These are phyloP conservation scores for Ceyx cyanopectus DNA, from an alignment of 2,113 vertebrate species.

Conservation along the genomic window DNA sequence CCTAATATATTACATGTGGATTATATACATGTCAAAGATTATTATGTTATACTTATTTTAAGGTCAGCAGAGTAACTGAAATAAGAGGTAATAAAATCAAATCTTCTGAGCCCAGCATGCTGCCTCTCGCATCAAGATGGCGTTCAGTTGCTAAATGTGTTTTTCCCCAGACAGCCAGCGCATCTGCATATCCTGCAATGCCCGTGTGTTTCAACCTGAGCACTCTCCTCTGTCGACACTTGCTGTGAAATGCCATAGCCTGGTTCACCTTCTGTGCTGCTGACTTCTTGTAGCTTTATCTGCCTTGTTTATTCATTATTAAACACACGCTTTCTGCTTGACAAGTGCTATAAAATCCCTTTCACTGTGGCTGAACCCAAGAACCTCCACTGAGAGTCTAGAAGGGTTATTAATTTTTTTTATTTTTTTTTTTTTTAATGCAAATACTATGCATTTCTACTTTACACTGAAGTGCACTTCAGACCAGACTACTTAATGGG, in stretches of 20 bases:
- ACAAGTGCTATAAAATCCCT: conserved; percentile 47
- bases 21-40: not conserved
- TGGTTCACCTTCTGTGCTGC: conserved; percentile 45
- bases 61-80: conserved; percentile 14
- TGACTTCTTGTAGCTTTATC: conserved; percentile 40
- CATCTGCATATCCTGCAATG: not conserved
- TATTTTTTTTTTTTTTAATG: not conserved
- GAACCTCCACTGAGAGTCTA: conserved; percentile 4
- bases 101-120: not conserved
- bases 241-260: conserved; percentile 47
- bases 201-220: conserved; percentile 52
- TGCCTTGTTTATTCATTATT: conserved; percentile 53
- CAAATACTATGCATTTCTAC: not conserved
- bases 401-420: not conserved
- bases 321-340: conserved; percentile 19
- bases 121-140: conserved; percentile 10
- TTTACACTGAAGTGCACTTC: conserved; percentile 11
- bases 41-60: not conserved
- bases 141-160: not conserved
- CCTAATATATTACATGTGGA: not conserved
- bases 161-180: not conserved
- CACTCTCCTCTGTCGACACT: not conserved
- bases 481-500: not conserved
- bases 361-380: conserved; percentile 17
- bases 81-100: conserved; percentile 4